These are phyloP conservation scores for Philhelius pedissequus DNA, from an alignment of 2,888 invertebrate genomes.

Conservation along the genomic window DNA sequence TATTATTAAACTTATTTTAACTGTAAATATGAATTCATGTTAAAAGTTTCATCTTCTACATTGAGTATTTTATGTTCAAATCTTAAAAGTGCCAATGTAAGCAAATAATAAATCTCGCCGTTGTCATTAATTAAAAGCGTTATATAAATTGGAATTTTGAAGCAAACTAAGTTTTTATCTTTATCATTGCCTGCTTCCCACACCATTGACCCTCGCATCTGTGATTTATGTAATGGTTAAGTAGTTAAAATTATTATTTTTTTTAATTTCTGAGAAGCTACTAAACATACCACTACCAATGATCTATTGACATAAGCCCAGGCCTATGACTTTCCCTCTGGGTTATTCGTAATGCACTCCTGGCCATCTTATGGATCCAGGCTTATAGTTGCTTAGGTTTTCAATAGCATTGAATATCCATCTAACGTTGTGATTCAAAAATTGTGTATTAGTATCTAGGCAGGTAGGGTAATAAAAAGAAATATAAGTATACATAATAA, in stretches of 20 bases:
- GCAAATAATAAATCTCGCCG: not conserved
- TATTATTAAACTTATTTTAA: no score
- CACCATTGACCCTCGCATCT: constrained; percentile 78
- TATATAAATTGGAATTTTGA: constrained; percentile 74
- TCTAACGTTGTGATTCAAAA: constrained; percentile 74
- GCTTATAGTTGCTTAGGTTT: constrained; percentile 73
- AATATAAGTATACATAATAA: no score
- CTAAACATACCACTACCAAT: constrained; percentile 74
- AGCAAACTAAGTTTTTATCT: constrained; percentile 74
- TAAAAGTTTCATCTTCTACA: no score
- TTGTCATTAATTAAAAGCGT: constrained; percentile 4
- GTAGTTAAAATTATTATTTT: not conserved
- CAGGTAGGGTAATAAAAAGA: not conserved
- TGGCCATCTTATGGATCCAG: constrained; percentile 76
- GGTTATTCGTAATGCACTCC: constrained; percentile 72
- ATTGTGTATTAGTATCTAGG: constrained; percentile 72
- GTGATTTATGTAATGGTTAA: constrained; percentile 49
- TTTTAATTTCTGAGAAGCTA: not conserved
- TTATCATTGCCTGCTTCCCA: constrained; percentile 75
- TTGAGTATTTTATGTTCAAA: no score
- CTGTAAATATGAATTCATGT: no score
- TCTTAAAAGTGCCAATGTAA: not conserved
- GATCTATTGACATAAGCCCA: constrained; percentile 72
- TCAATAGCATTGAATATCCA: constrained; percentile 76
- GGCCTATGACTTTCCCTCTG: constrained; percentile 74